Percentiles rank a stretch among this genome's conserved stretches.
phyloP scores from a whole-genome alignment of 2,888 invertebrate genomes.

The Tachina fera region DNA sequence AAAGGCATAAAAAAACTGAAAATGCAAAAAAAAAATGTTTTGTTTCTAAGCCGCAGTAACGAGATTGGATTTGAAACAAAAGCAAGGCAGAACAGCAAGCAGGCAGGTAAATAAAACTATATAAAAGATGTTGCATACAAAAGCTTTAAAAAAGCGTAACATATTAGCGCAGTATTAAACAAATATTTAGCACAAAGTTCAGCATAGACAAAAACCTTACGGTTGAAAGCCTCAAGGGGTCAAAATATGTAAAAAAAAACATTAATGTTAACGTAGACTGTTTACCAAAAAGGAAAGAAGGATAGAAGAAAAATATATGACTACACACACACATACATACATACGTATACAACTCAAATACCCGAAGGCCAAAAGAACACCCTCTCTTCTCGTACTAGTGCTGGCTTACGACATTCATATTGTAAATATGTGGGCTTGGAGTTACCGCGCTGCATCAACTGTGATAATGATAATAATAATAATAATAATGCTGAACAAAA shows the following conservation, averaged over 20 bases:
- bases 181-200: slow-evolving; percentile 71
- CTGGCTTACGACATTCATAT: background rate
- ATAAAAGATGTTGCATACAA: slow-evolving; percentile 42
- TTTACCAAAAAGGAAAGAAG: slow-evolving; percentile 24
- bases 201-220: slow-evolving; percentile 72
- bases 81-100: slow-evolving; percentile 4
- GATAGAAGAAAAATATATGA: background rate
- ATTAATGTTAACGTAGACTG: slow-evolving; percentile 27
- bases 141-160: slow-evolving; percentile 64
- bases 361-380: slow-evolving; percentile 45
- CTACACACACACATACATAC: slow-evolving; percentile 10
- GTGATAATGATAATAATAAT: background rate
- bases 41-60: slow-evolving; percentile 45
- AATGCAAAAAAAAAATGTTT: slow-evolving; percentile 19
- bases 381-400: slow-evolving; percentile 2
- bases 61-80: slow-evolving; percentile 47
- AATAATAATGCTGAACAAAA: background rate
- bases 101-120: slow-evolving; percentile 40
- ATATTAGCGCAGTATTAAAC: slow-evolving; percentile 69
- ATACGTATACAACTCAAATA: slow-evolving; percentile 18
- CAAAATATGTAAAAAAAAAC: slow-evolving; percentile 8
- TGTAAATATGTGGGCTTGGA: background rate
- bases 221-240: slow-evolving; percentile 43
- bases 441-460: slow-evolving; percentile 7
- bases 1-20: slow-evolving; percentile 49